These are phyloP conservation scores for Drosophila falleni DNA, from an alignment of 2,888 invertebrate species.

Conservation along the genomic window DNA sequence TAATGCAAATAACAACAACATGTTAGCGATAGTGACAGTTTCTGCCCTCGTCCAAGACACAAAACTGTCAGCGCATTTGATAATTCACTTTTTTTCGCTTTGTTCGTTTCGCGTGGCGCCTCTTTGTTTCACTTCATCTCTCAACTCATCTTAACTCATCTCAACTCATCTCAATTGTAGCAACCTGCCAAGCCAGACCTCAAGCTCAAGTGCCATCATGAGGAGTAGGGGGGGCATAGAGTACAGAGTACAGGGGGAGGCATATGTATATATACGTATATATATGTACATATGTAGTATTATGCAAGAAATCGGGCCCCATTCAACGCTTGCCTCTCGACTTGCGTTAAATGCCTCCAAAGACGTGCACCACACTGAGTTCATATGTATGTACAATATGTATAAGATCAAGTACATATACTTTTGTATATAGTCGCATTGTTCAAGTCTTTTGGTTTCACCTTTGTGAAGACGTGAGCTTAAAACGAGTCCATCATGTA, in stretches of 20 bases:
- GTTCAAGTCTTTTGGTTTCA: conserved; percentile 61
- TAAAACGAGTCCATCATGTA: conserved; percentile 67
- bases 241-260: conserved; percentile 12
- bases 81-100: conserved; percentile 65
- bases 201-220: conserved; percentile 62
- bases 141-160: conserved; percentile 22
- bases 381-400: background rate
- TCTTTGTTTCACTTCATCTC: conserved; percentile 55
- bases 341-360: conserved; percentile 59
- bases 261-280: conserved; percentile 5
- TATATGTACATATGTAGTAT: conserved; percentile 31
- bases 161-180: conserved; percentile 58
- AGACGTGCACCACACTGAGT: conserved; percentile 66
- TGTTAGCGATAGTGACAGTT: conserved; percentile 44
- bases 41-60: conserved; percentile 57
- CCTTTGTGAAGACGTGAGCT: conserved; percentile 51
- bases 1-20: conserved; percentile 5
- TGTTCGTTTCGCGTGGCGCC: conserved; percentile 61
- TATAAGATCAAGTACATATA: conserved; percentile 38
- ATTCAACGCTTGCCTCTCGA: conserved; percentile 62
- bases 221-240: background rate
- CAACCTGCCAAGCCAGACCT: conserved; percentile 68
- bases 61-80: conserved; percentile 76
- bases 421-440: conserved; percentile 37
- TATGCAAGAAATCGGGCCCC: conserved; percentile 75